A percentile compares a stretch with the other conserved stretches of the same genome.
Evolutionary conservation across 2,797 vertebrate species (phyloP).

Genomic region (Ispidina picta): DNA sequence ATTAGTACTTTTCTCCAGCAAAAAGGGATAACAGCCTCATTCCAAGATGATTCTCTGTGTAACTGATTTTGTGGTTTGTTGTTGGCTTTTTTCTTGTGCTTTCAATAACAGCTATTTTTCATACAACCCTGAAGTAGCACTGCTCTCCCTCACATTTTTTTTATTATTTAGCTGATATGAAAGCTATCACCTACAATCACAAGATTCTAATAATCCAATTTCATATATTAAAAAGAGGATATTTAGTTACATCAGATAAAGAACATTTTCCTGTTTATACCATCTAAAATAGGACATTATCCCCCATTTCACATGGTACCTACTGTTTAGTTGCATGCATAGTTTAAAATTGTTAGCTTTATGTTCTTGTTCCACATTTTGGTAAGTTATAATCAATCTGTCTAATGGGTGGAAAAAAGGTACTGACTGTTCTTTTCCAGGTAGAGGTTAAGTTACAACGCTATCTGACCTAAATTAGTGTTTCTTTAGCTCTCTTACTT

Average conservation of each 20-base stretch:
- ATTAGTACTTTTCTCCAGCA: not conserved
- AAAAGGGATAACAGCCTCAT: not conserved
- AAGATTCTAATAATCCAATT: constrained; percentile 12
- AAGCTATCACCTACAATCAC: not conserved
- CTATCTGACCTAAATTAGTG: not conserved
- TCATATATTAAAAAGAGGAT: not conserved
- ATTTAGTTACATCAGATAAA: constrained; percentile 2
- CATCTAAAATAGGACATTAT: not conserved
- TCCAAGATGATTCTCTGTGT: not conserved
- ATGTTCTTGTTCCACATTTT: not conserved
- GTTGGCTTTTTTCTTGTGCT: not conserved
- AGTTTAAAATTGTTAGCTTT: not conserved
- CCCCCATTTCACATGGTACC: not conserved
- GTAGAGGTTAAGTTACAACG: not conserved
- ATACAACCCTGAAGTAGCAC: not conserved
- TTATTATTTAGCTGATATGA: not conserved
- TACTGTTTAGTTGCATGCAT: not conserved
- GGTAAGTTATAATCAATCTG: not conserved
- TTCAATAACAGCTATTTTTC: constrained; percentile 19
- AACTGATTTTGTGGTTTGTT: not conserved
- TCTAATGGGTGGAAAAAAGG: not conserved
- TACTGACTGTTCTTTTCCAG: not conserved
- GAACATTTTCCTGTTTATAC: not conserved
- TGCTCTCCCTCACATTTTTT: not conserved
- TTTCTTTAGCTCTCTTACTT: not conserved